Conservation (phyloP, 2,797 vertebrate species). For the Simalia tracyae region DNA sequence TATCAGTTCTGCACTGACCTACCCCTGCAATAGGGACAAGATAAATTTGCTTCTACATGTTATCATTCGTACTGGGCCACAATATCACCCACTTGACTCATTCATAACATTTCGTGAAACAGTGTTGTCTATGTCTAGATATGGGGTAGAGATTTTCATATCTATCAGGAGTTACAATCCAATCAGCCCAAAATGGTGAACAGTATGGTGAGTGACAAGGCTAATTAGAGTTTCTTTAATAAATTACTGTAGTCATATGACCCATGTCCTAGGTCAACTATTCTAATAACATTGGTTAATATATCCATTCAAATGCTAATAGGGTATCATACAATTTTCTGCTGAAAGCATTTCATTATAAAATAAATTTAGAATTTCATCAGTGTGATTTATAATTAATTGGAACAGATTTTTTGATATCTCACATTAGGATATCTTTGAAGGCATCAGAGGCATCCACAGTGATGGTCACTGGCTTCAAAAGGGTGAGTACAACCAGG, state of each 20-base stretch:
- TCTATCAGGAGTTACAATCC: not conserved
- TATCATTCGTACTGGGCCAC: not conserved
- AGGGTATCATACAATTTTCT: not conserved
- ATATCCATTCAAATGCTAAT: not conserved
- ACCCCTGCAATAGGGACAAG: not conserved
- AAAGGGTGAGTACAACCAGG: not conserved
- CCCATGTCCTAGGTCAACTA: not conserved
- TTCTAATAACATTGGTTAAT: constrained; percentile 4
- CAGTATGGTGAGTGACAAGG: not conserved
- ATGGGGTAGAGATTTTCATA: not conserved
- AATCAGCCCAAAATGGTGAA: not conserved
- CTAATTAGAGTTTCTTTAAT: not conserved
- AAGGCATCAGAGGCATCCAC: not conserved
- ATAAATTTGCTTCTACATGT: not conserved
- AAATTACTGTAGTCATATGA: not conserved
- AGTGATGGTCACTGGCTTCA: not conserved
- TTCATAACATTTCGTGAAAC: not conserved
- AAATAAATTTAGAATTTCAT: not conserved
- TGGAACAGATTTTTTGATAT: not conserved
- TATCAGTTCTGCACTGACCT: not conserved
- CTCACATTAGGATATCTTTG: not conserved
- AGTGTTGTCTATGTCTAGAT: not conserved
- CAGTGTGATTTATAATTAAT: not conserved
- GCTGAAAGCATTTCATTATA: not conserved
- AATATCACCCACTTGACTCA: not conserved